These are phyloP conservation scores for Xestobium rufovillosum DNA, from an alignment of 2,888 invertebrate genomes.

Conservation along the genomic window DNA sequence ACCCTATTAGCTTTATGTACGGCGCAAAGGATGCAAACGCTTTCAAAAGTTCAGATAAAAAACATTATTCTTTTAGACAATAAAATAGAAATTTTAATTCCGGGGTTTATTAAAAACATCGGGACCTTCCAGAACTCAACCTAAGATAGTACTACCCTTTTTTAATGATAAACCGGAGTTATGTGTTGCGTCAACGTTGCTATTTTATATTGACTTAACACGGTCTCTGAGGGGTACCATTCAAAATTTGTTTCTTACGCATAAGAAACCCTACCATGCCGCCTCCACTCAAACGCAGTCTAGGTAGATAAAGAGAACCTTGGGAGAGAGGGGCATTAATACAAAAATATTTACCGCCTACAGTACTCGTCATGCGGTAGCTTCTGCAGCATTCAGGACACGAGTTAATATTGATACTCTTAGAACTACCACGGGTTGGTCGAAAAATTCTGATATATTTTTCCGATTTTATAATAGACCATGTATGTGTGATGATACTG, in stretches of 20 bases:
- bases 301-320: conserved; percentile 9
- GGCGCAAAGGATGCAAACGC: too few species aligned
- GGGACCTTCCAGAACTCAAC: conserved; percentile 8
- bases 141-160: conserved; percentile 6
- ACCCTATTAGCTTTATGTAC: too few species aligned
- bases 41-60: too few species aligned
- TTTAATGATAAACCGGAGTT: conserved; percentile 6
- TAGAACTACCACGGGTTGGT: conserved; percentile 21
- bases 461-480: conserved; percentile 10
- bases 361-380: conserved; percentile 20
- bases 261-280: conserved; percentile 11
- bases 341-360: too few species aligned
- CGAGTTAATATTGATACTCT: conserved; percentile 17
- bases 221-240: conserved; percentile 5
- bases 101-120: conserved; percentile 7
- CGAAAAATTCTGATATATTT: conserved; percentile 16
- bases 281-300: conserved; percentile 10
- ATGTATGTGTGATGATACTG: too few species aligned
- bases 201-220: conserved; percentile 8
- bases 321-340: conserved; percentile 18
- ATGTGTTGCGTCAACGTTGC: conserved; percentile 11
- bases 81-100: conserved; percentile 5
- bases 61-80: conserved; percentile 1
- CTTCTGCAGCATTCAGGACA: conserved; percentile 18
- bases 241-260: conserved; percentile 8